Base-by-base conservation (phyloP, 2,113 vertebrate genomes). In the Chaetura pelagica region DNA sequence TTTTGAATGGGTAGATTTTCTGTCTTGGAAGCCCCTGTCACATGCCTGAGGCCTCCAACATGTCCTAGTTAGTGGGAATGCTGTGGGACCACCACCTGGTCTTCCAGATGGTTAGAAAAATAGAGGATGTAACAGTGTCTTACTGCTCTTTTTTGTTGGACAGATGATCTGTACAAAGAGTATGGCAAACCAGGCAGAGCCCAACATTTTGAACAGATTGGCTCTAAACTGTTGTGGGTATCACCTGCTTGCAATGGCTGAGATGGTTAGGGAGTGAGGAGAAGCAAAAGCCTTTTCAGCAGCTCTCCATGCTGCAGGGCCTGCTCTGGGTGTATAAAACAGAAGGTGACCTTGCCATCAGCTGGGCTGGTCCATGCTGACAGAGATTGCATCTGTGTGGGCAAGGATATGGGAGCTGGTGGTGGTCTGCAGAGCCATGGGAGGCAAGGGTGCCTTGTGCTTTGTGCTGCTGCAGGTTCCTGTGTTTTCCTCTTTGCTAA, bases 51-150 rank as follows among this genome's bases (percentile, higher is more conserved):
- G 73, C 89, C 82, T 73, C 51, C 1, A 0, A 30, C 54, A 7
- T 59, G 38, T 46, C 12, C 8, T 5, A 63, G 26, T 67, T 68
- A 40, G 12, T 72, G 80, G 67, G 71, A 82, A 69, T 4, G 22
- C 79, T 85, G 38, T 0, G 23, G 62, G 73, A 57, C 34, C 72
- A 67, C 29, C 71, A 87, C 52, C 58, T 91, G 92, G 22, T 75
- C 75, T 92, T 85, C 81, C 94, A 76, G 62, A 78, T 81, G 84
- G 72, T 29, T 76, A 54, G 62, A 78, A 92, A 74, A 26, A 83
- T 63, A 11, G 1, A 52, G 74, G 59, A 52, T 80, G 27, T 40
- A 63, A 84, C 72, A 46, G n/a, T 67, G 44, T 57, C 32, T 58
- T 82, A 27, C 42, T 78, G 59, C 30, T 49, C 40, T n/a, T 61